Conservation (phyloP, 2,113 vertebrate species). For the Pteruthius melanotis region DNA sequence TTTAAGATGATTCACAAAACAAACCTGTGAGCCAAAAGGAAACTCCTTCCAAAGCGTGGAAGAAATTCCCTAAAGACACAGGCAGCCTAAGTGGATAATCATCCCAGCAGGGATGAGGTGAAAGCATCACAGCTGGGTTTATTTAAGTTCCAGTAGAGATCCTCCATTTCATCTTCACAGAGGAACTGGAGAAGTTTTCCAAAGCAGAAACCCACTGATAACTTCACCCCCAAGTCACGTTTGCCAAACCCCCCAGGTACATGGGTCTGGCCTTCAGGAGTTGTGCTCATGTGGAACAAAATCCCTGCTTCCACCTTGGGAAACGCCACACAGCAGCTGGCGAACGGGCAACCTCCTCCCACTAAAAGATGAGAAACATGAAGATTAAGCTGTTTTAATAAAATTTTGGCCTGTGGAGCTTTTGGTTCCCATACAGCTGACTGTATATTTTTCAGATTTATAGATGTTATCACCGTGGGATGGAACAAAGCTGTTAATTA, state of each 20-base stretch:
- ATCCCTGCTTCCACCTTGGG: not conserved
- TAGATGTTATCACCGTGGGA: not conserved
- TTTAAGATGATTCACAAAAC: not conserved
- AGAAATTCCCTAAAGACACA: not conserved
- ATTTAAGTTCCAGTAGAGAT: not conserved
- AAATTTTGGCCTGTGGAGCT: not conserved
- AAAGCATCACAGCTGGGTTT: not conserved
- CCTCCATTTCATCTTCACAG: not conserved
- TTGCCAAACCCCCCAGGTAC: not conserved
- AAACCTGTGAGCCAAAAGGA: not conserved
- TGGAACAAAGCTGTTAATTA: not conserved
- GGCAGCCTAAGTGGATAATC: not conserved
- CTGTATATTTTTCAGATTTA: not conserved
- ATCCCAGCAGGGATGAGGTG: not conserved
- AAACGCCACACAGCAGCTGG: not conserved
- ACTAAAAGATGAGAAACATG: not conserved
- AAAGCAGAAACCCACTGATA: not conserved
- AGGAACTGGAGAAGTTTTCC: not conserved
- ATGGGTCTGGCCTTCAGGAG: rapidly evolving
- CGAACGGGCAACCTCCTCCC: not conserved
- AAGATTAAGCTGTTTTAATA: not conserved
- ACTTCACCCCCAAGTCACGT: not conserved
- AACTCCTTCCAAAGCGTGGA: not conserved
- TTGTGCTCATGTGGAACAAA: not conserved
- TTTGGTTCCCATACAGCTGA: not conserved